Evolutionary conservation across 2,888 invertebrate genomes (phyloP), one percentile per base, ranked within the genome.

Genomic region (Elegia similella): DNA sequence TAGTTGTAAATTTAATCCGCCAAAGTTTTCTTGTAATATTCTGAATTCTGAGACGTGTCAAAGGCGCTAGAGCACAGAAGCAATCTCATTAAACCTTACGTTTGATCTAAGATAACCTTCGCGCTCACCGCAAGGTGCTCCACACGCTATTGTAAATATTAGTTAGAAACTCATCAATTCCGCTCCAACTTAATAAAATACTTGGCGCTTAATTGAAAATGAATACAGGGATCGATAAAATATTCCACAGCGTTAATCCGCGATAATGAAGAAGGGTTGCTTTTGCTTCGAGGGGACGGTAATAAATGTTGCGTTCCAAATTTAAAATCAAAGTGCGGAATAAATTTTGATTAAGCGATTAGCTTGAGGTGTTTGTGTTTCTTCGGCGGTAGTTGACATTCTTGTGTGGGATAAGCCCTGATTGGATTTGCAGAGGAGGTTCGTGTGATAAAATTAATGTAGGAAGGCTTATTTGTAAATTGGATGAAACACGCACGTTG

Each of bases 291-390:
- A 86, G 87, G 87, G 84, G 77, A 80, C 83, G 83, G 80, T 90
- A 91, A 91, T 89, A 90, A 90, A 91, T 90, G 90, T 91, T 90
- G 88, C 89, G 88, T 88, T 62, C 82, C 86, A 90, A 90, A 90
- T 91, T 91, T 91, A 90, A 90, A 90, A 91, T 90, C 88, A 90
- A 90, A 91, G 89, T 88, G 90, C 87, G 89, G 91, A 89, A 90
- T 91, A 90, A 90, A 90, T 91, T 91, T 91, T 88, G 90, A 90
- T 90, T 90, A 90, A 89, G 88, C 90, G 91, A 90, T 90, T 90
- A 91, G 88, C 89, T n/a, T 70, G 84, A 86, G 80, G 83, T 88
- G 89, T 88, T 88, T 88, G 86, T 73, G 76, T 84, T 86, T 83
- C 87, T 86, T 82, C 71, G 62, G 69, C 73, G 80, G 82, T 80